These are phyloP conservation scores for Ceratothoa steindachneri DNA, from an alignment of 2,888 invertebrate genomes.

Conservation along the genomic window DNA sequence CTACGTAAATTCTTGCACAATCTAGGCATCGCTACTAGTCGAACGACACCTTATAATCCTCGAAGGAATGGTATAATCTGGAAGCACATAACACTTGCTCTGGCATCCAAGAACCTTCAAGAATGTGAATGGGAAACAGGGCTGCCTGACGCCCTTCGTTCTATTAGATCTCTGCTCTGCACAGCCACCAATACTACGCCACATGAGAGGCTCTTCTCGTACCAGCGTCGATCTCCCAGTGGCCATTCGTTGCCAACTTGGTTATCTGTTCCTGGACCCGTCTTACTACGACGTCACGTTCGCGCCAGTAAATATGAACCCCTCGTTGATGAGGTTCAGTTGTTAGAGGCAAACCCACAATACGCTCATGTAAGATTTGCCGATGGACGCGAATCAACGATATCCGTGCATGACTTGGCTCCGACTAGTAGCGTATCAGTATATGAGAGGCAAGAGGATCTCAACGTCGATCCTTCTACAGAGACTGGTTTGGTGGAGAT, in stretches of 20 bases:
- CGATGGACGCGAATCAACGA: not conserved
- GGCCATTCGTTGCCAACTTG: slow-evolving; percentile 18
- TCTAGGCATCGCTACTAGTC: too few species aligned
- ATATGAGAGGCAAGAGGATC: too few species aligned
- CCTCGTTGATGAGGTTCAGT: not conserved
- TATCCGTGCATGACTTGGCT: not conserved
- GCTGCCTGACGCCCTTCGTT: slow-evolving; percentile 7
- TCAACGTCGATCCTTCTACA: too few species aligned
- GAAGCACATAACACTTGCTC: too few species aligned
- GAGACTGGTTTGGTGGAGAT: too few species aligned
- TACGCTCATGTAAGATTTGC: not conserved
- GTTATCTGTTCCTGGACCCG: not conserved
- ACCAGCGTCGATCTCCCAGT: not conserved
- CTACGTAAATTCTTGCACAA: not conserved
- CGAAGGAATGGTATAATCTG: too few species aligned
- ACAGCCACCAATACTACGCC: slow-evolving; percentile 16
- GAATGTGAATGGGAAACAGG: slow-evolving; percentile 8
- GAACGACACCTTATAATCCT: too few species aligned
- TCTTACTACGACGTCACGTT: not conserved
- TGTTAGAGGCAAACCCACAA: not conserved
- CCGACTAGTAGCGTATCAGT: too few species aligned
- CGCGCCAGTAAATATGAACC: not conserved
- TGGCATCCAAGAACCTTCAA: not conserved
- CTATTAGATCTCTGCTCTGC: slow-evolving; percentile 16
- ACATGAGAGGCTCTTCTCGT: slow-evolving; percentile 16